Base-by-base conservation (phyloP, 2,888 invertebrate genomes). In the Eilema griseolum region DNA sequence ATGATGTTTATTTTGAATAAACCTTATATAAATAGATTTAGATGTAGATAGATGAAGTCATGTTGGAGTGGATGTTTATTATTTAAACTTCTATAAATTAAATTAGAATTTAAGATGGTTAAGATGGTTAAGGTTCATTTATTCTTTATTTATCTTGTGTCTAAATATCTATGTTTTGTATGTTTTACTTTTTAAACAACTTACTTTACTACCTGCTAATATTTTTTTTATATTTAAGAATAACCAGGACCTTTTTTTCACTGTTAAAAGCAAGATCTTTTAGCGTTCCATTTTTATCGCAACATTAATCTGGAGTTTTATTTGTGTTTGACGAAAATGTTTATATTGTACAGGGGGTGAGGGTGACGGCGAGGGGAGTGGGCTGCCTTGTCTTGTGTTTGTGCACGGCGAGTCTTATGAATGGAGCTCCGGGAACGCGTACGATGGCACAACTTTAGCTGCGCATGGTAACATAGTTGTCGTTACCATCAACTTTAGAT, bases 341-440 rank as follows among this genome's bases (percentile, higher is more conserved):
- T 69, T 65, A 64, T 75, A 56, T 73, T 67, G 69, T 67, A 41
- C 82, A 91, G 91, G 91, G 71, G 85, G 87, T 61, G 92, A 92
- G 81, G 91, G 88, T 56, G 92, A 91, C 72, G 88, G 88, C 72
- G 96, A 96, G 84, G 95, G 95, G 72, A 90, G 88, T 81, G 95
- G 96, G 78, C 93, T 98, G 85, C 98, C 98, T 74, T 98, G 98
- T 70, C 96, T 99, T 87, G 97, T 99, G 70, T 98, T 98, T 90
- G 97, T 99, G 82, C 99, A 99, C 90, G 99, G 99, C 67, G 99
- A 99, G 92, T 98, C 99, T 33, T 99, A 98, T 93, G 98, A 99
- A 90, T 99, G 99, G 98, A 99, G 98, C 91, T 98, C 99, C 61
- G 99, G 99, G 73, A 99, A 99, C 95, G 98, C 99, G 24, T 99